Evolutionary conservation across 1,140 invertebrate genomes (phyloP).

Genomic region (Monomorium pharaonis): DNA sequence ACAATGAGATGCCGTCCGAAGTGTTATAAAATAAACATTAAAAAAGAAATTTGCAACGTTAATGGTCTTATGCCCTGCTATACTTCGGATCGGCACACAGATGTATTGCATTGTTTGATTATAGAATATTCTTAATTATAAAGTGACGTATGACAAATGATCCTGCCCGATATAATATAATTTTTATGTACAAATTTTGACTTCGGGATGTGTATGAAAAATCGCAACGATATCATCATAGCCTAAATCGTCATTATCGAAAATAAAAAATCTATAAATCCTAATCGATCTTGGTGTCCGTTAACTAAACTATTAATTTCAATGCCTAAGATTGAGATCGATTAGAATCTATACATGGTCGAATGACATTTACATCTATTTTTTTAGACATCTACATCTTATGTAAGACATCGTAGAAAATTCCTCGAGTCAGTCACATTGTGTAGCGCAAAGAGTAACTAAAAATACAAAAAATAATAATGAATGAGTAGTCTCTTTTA

Average conservation of each 20-base stretch:
- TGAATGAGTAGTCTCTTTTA: conserved; percentile 1
- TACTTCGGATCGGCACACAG: not conserved
- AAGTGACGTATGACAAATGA: not conserved
- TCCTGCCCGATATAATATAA: conserved; percentile 12
- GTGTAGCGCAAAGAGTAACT: conserved; percentile 23
- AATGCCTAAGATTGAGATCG: not conserved
- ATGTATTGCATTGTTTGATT: conserved; percentile 48
- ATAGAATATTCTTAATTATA: conserved; percentile 22
- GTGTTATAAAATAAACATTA: not conserved
- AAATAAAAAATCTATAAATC: conserved; percentile 12
- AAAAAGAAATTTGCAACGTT: not conserved
- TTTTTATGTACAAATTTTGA: conserved; percentile 52
- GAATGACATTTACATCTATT: conserved; percentile 25
- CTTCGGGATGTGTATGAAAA: not conserved
- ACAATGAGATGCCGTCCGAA: conserved; percentile 7
- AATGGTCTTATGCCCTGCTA: not conserved
- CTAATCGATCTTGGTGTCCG: not conserved
- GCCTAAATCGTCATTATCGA: conserved; percentile 10
- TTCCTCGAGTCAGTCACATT: conserved; percentile 18
- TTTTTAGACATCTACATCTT: not conserved
- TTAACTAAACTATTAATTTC: not conserved
- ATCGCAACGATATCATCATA: conserved; percentile 13
- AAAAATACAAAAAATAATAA: conserved; percentile 1
- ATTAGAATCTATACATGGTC: conserved; percentile 4
- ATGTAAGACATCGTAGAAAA: conserved; percentile 7